Conservation (phyloP, 2,888 invertebrate species). For the Liopterus haemorrhoidalis region DNA sequence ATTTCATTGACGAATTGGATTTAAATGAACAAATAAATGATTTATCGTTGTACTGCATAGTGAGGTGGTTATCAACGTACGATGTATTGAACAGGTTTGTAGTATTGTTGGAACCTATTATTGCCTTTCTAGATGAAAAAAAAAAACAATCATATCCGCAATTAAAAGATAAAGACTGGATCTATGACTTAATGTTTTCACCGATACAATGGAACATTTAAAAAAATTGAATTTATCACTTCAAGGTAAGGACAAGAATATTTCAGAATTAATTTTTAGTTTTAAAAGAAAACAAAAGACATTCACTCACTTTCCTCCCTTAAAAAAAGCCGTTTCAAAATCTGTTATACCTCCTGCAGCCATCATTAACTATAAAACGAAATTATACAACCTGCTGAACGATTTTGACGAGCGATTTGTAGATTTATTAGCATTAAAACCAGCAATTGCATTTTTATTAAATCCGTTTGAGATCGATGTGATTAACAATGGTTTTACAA, state of each 20-base stretch:
- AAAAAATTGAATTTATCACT: conserved; percentile 9
- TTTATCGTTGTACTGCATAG: conserved; percentile 11
- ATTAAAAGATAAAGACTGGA: conserved; percentile 13
- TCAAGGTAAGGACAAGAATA: conserved; percentile 8
- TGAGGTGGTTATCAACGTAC: conserved; percentile 11
- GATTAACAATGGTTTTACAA: conserved; percentile 2
- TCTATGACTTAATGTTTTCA: conserved; percentile 12
- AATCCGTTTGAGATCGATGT: too few species aligned
- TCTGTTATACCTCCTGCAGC: neutral
- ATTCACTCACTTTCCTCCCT: conserved; percentile 10
- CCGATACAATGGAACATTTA: conserved; percentile 13
- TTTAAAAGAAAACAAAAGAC: conserved; percentile 12
- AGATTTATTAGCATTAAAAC: conserved; percentile 1
- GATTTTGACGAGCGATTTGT: conserved; percentile 2
- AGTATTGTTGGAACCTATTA: conserved; percentile 11
- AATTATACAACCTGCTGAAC: neutral
- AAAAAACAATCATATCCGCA: conserved; percentile 12
- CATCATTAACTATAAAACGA: neutral
- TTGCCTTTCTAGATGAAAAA: conserved; percentile 4
- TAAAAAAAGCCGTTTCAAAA: neutral
- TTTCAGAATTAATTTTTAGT: conserved; percentile 14
- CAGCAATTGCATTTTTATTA: too few species aligned
- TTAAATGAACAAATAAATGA: conserved; percentile 11
- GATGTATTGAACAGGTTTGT: conserved; percentile 11
- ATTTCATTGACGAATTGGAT: conserved; percentile 6